Base-by-base conservation (phyloP, 2,113 vertebrate species). In the Cyprinus carpio region DNA sequence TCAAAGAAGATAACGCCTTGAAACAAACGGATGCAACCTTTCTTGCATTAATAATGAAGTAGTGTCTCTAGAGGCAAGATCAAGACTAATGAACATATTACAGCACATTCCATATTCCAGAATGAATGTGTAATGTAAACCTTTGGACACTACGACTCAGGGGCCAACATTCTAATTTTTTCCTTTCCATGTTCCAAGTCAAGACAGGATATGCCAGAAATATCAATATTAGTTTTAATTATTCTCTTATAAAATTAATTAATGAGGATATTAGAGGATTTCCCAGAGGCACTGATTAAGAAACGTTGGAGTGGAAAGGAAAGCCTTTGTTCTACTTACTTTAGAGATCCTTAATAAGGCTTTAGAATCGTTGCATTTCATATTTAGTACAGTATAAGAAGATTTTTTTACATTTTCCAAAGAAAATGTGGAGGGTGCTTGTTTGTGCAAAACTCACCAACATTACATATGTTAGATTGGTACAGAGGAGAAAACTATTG, bases 161-260 rank as follows among this genome's bases (percentile, higher is more conserved):
- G 78, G 65, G 58, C 65, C 56, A 84, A 77, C 76, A 60, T 34
- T 60, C 62, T 34, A 29, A 40, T 51, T 76, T 4, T 81, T 78
- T 65, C 67, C 62, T 60, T 58, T 7, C 62, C 84, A 88, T 85
- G 85, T 75, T 56, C 37, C 74, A 72, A 87, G 74, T 78, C 81
- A 89, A 80, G 31, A 54, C 62, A 86, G 37, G 86, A 85, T 86
- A 54, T 87, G 72, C 34, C 5, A 76, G 46, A 37, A 81, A 65
- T 18, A 82, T 84, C 82, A 86, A 74, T 89, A 90, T 88, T 89
- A 86, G 82, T 85, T 92, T 78, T 90, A 90, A 88, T 87, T 90
- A 90, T 91, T 86, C 87, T 85, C 77, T 86, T 83, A 82, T 88
- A 85, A 89, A 89, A 91, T 91, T 90, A 91, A 92, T 92, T 91